A percentile compares a stretch with the other conserved stretches of the same genome.
phyloP scores from a whole-genome alignment of 37 sponge, comb jelly and placozoan species.

The Chondrilla cf. caribensis region DNA sequence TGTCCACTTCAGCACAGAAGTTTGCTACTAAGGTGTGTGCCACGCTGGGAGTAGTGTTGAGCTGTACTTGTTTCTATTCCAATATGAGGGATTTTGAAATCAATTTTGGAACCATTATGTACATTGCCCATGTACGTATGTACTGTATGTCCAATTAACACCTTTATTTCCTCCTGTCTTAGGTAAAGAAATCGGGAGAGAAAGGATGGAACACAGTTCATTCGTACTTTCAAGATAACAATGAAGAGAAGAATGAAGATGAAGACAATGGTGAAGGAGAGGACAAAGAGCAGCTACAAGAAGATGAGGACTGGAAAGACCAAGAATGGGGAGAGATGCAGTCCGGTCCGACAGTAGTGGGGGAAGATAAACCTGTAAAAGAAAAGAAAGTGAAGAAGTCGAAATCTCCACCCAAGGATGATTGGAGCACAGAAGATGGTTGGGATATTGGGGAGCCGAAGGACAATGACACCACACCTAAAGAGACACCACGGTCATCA shows the following conservation, averaged over 20 bases:
- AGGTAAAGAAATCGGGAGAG: conserved; percentile 12
- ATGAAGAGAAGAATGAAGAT: neutral
- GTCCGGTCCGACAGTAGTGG: neutral
- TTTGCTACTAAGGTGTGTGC: neutral
- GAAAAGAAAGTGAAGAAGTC: neutral
- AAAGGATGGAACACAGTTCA: conserved; percentile 11
- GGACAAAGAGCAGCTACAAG: neutral
- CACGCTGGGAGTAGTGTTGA: neutral
- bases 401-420: too few species aligned
- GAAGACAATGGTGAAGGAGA: neutral
- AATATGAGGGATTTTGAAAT: neutral
- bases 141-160: too few species aligned
- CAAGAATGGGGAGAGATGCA: conserved; percentile 3
- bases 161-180: neutral
- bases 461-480: neutral
- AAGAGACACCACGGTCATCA: neutral
- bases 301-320: neutral
- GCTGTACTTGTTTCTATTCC: neutral
- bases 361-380: neutral
- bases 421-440: too few species aligned
- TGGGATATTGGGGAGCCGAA: neutral
- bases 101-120: too few species aligned
- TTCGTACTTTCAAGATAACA: neutral
- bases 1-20: conserved; percentile 19
- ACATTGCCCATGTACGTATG: too few species aligned